Conservation (phyloP, 2,888 invertebrate species). For the Bellardia bayeri region DNA sequence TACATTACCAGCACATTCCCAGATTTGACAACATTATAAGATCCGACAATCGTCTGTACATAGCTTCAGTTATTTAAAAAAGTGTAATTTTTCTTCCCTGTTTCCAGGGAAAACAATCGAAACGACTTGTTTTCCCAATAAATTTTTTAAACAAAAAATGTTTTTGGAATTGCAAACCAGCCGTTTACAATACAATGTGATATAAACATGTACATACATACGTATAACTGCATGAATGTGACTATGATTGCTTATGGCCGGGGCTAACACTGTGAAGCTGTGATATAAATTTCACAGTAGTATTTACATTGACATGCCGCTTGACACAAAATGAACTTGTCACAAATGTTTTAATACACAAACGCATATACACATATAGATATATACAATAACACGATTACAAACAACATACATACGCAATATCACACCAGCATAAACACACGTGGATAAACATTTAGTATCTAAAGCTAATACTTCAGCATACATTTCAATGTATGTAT, state of each 20-base stretch:
- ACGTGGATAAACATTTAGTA: constrained; percentile 22
- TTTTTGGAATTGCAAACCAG: not conserved
- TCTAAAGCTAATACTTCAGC: not conserved
- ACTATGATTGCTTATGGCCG: not conserved
- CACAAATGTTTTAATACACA: constrained; percentile 49
- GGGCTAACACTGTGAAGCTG: constrained; percentile 4
- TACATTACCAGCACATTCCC: too few relatives aligned
- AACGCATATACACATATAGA: not conserved
- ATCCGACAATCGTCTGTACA: too few relatives aligned
- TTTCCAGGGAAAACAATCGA: not conserved
- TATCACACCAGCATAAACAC: constrained; percentile 4
- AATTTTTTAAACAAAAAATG: not conserved
- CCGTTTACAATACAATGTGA: constrained; percentile 14
- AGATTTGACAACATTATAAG: too few relatives aligned
- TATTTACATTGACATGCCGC: constrained; percentile 63
- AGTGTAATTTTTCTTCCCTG: too few relatives aligned
- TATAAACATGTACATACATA: constrained; percentile 22
- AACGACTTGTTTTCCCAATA: not conserved
- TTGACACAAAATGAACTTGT: constrained; percentile 66
- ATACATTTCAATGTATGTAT: not conserved
- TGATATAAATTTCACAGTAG: constrained; percentile 54
- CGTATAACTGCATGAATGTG: not conserved
- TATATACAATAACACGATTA: not conserved
- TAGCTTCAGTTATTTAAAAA: too few relatives aligned
- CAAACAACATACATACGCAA: not conserved